Conservation (phyloP, 2,888 invertebrate species). For the Oegoconia quadripuncta region DNA sequence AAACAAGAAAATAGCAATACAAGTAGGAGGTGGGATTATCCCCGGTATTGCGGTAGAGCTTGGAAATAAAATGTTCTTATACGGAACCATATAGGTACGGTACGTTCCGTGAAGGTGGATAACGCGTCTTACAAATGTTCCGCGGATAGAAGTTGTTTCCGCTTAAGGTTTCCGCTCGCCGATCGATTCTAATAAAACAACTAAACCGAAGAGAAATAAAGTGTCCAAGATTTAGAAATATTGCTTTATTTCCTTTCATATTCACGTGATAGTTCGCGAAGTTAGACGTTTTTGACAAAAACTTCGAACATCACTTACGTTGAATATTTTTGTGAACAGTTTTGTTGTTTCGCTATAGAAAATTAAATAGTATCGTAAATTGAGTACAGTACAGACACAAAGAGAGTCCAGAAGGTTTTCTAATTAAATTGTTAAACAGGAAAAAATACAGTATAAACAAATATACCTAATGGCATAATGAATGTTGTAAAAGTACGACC, state of each 20-base stretch:
- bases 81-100: conserved; percentile 22
- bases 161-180: conserved; percentile 1
- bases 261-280: background rate
- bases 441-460: no score
- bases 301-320: no score
- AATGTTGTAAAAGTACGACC: no score
- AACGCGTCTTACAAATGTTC: conserved; percentile 37
- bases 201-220: conserved; percentile 6
- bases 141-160: conserved; percentile 20
- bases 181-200: conserved; percentile 12
- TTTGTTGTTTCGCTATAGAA: no score
- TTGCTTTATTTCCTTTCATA: background rate
- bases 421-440: no score
- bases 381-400: no score
- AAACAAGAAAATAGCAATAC: conserved; percentile 33
- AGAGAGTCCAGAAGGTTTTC: no score
- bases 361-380: no score
- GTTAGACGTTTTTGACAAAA: no score
- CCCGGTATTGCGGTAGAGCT: conserved; percentile 40
- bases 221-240: conserved; percentile 4
- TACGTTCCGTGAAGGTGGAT: conserved; percentile 34
- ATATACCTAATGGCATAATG: no score
- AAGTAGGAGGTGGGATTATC: conserved; percentile 53
- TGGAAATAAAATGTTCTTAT: conserved; percentile 44
- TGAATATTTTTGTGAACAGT: no score